phyloP scores from a whole-genome alignment of 2,113 vertebrate species.

The Vicugna pacos region DNA sequence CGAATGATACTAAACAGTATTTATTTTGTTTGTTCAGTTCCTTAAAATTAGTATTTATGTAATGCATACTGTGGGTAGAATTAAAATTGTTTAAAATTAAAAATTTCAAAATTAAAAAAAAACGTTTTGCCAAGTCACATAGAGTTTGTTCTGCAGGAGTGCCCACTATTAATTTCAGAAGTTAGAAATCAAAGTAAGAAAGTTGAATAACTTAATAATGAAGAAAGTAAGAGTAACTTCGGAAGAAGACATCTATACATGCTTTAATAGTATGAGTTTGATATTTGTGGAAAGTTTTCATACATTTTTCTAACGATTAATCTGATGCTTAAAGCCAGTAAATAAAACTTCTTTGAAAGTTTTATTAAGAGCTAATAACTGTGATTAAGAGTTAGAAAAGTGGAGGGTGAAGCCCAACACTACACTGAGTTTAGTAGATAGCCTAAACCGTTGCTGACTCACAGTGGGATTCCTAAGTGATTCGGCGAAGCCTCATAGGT shows the following conservation, averaged over 20 bases:
- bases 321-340: not conserved
- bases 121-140: not conserved
- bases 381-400: not conserved
- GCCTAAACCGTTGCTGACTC: not conserved
- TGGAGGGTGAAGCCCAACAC: not conserved
- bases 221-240: slow-evolving; percentile 1
- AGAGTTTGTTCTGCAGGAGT: not conserved
- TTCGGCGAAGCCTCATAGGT: not conserved
- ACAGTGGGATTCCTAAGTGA: not conserved
- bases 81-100: slow-evolving; percentile 24
- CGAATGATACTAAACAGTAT: not conserved
- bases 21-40: slow-evolving; percentile 38
- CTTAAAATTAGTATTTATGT: slow-evolving; percentile 35
- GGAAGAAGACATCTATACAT: not conserved
- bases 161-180: not conserved
- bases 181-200: not conserved
- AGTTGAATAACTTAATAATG: not conserved
- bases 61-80: not conserved
- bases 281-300: not conserved
- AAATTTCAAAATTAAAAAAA: not conserved
- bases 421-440: not conserved
- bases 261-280: not conserved
- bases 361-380: not conserved
- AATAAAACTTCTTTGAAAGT: slow-evolving; percentile 14
- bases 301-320: slow-evolving; percentile 25